Base-by-base conservation (phyloP, 2,888 invertebrate species). In the Eremobia ochroleuca region DNA sequence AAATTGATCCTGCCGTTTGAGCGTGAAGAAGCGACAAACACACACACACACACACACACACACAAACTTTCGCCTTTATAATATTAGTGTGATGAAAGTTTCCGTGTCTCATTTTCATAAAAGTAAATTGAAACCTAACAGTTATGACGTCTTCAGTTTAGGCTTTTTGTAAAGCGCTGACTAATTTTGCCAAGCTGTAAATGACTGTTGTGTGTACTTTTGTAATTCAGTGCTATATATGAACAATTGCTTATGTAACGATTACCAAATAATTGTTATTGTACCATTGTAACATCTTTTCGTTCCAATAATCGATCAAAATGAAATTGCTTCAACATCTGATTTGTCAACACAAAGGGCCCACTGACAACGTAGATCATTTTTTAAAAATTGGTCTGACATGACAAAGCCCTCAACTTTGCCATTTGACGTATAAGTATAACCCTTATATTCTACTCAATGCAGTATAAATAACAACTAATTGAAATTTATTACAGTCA, bases 351-450 rank as follows among this genome's bases (percentile, higher is more conserved):
- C 79, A 21, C 37, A 65, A 52, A 59, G 68, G 28, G 43, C 34
- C 1, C 8, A 67, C 46, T 52, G 43, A 31, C 62, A 61, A 21
- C 31, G n/a, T 72, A 34, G 5, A 77, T 81, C 25, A 34, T 77
- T 67, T 66, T 83, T 82, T 64, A 15, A 59, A 67, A 71, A 77
- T 49, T 52, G 13, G 0, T 9, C 13, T 72, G 79, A 69, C 68
- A 83, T 46, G 21, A 66, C 46, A 79, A 78, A 73, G 46, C 59
- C 25, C 46, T 79, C 73, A 83, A 79, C 81, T 81, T 79, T 82
- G 65, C 55, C 73, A 79, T 82, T 84, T 79, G 52, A 71, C n/a
- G 58, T n/a, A 15, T 55, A 76, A 69, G 58, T n/a, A 15, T 55
- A 76, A 69, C 43, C 65, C 58, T 70, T 66, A 34, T 6, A 65